phyloP scores from a whole-genome alignment of 2,888 invertebrate species.

The Phyto melanocephala region DNA sequence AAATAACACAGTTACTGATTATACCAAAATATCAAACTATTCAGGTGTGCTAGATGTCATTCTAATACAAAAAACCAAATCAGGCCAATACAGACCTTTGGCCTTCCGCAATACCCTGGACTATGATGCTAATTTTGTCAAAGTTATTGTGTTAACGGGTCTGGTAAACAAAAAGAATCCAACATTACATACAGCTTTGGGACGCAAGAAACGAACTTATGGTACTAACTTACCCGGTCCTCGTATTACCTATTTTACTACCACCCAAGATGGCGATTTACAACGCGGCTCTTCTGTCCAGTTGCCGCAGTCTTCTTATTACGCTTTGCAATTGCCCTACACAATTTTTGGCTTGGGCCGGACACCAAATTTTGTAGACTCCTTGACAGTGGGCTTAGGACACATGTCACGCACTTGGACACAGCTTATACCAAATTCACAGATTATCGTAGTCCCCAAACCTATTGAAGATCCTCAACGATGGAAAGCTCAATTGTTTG shows the following conservation, averaged over 20 bases:
- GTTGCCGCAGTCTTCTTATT: conserved; percentile 93
- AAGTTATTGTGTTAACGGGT: conserved; percentile 95
- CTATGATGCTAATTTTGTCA: conserved; percentile 97
- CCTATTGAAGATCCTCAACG: conserved; percentile 86
- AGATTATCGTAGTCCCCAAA: conserved; percentile 95
- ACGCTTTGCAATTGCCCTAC: conserved; percentile 95
- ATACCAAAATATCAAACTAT: no score
- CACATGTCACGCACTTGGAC: conserved; percentile 87
- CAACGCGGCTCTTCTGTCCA: conserved; percentile 92
- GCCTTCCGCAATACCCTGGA: conserved; percentile 93
- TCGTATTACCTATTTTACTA: conserved; percentile 90
- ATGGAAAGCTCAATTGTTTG: conserved; percentile 95
- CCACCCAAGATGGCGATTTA: conserved; percentile 90
- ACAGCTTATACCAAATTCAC: conserved; percentile 98
- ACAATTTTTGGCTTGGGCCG: conserved; percentile 98
- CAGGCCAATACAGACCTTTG: conserved; percentile 82
- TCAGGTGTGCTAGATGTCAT: conserved; percentile 89
- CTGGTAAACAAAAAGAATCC: conserved; percentile 85
- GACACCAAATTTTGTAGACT: conserved; percentile 98
- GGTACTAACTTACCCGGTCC: conserved; percentile 96
- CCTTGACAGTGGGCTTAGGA: conserved; percentile 88
- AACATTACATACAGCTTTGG: conserved; percentile 85
- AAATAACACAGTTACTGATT: no score
- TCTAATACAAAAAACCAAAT: conserved; percentile 82
- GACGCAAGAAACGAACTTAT: conserved; percentile 88